Conservation (phyloP, 2,888 invertebrate genomes). For the Tiliacea citrago region DNA sequence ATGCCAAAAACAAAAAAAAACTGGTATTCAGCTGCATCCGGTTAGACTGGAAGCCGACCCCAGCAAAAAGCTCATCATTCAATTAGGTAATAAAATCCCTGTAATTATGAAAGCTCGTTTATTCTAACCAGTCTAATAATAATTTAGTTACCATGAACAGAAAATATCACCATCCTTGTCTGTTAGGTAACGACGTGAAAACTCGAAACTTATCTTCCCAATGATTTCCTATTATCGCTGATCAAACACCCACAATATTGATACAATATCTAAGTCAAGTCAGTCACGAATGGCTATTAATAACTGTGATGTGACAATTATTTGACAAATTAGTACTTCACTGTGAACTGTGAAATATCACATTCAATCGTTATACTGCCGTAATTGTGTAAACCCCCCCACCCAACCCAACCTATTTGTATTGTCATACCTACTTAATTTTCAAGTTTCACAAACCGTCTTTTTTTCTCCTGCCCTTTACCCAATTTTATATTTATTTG, state of each 20-base stretch:
- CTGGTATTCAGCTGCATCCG: no score
- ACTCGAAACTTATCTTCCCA: conserved; percentile 32
- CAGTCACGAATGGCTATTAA: conserved; percentile 50
- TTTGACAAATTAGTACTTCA: conserved; percentile 14
- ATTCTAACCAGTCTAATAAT: no score
- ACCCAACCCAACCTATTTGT: no score
- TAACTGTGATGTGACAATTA: conserved; percentile 48
- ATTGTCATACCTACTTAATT: conserved; percentile 3
- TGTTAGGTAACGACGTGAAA: conserved; percentile 11
- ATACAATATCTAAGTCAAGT: conserved; percentile 52
- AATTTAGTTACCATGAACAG: neutral
- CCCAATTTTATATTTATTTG: no score
- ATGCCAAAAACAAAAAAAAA: no score
- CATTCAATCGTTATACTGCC: conserved; percentile 3
- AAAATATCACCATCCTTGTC: neutral
- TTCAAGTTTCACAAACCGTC: neutral
- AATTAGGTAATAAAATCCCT: no score
- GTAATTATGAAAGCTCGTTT: no score
- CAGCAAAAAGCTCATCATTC: no score
- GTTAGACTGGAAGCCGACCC: no score
- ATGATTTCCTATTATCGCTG: conserved; percentile 34
- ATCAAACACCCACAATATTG: conserved; percentile 14
- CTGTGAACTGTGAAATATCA: conserved; percentile 13
- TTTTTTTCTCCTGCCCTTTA: no score
- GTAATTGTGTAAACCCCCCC: no score